phyloP scores from a whole-genome alignment of 2,113 vertebrate genomes.

The Hippocampus barbouri region DNA sequence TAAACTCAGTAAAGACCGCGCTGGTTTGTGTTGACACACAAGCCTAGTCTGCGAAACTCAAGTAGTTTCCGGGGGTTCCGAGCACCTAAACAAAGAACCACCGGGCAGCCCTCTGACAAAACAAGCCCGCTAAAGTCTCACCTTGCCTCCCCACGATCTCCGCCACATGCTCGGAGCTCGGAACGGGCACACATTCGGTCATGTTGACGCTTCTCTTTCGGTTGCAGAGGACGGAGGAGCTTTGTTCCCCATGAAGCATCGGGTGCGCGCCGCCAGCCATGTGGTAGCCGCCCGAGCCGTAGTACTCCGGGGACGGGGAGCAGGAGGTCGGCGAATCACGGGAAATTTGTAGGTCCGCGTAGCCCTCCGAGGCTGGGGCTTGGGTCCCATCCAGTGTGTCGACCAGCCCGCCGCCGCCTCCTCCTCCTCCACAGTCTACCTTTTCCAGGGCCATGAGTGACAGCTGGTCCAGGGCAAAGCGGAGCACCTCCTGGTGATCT shows the following conservation, averaged over 20 bases:
- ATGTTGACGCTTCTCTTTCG: conserved; percentile 85
- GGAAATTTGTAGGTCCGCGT: conserved; percentile 74
- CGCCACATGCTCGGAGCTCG: conserved; percentile 84
- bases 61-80: conserved; percentile 11
- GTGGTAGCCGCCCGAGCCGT: conserved; percentile 76
- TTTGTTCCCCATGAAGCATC: conserved; percentile 78
- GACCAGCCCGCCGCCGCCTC: conserved; percentile 47
- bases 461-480: conserved; percentile 83
- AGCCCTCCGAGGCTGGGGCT: conserved; percentile 68
- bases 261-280: conserved; percentile 68
- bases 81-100: conserved; percentile 68
- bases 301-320: conserved; percentile 80
- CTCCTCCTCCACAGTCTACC: conserved; percentile 64
- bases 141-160: conserved; percentile 86
- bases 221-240: conserved; percentile 76
- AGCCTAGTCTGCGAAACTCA: conserved; percentile 32
- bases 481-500: conserved; percentile 74
- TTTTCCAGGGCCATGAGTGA: conserved; percentile 82
- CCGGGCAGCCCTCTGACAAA: conserved; percentile 21
- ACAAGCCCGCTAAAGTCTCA: conserved; percentile 46
- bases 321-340: conserved; percentile 70
- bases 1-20: neutral
- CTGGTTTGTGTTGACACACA: neutral
- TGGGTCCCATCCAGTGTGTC: conserved; percentile 60
- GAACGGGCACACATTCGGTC: conserved; percentile 84